phyloP scores from a whole-genome alignment of 2,888 invertebrate genomes.

The Spatulosminthurus flaviceps region DNA sequence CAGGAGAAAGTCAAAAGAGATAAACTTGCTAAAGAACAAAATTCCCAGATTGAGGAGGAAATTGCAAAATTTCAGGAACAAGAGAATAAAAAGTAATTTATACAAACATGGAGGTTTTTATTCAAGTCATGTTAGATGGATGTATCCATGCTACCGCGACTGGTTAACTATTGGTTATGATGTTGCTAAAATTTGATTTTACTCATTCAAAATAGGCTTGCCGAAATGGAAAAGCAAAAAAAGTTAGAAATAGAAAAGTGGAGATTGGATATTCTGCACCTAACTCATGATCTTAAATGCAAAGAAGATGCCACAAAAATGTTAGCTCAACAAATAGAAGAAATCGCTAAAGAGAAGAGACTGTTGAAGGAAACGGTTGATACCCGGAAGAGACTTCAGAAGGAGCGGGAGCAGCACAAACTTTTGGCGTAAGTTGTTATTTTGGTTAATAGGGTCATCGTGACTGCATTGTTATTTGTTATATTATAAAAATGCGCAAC shows the following conservation, averaged over 20 bases:
- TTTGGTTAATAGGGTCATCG: too few species aligned
- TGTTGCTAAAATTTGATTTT: background rate
- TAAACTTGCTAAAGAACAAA: constrained; percentile 35
- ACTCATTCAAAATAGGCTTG: constrained; percentile 19
- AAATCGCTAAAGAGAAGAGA: constrained; percentile 42
- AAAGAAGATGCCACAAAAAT: constrained; percentile 39
- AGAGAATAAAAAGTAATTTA: constrained; percentile 32
- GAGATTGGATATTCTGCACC: constrained; percentile 40
- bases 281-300: constrained; percentile 36
- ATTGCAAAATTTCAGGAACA: constrained; percentile 28
- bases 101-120: background rate
- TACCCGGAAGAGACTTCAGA: constrained; percentile 7
- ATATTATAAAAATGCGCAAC: too few species aligned
- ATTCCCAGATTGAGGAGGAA: constrained; percentile 42
- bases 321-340: constrained; percentile 35
- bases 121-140: too few species aligned
- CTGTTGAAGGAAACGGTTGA: constrained; percentile 43
- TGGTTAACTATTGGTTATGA: too few species aligned
- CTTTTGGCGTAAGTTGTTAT: constrained; percentile 38
- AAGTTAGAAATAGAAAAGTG: constrained; percentile 31
- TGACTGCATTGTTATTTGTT: too few species aligned
- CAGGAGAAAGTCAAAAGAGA: constrained; percentile 43
- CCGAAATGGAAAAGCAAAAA: constrained; percentile 22
- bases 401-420: constrained; percentile 31
- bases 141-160: too few species aligned